Base-by-base conservation (phyloP, 2,113 vertebrate species). In the Lota lota region DNA sequence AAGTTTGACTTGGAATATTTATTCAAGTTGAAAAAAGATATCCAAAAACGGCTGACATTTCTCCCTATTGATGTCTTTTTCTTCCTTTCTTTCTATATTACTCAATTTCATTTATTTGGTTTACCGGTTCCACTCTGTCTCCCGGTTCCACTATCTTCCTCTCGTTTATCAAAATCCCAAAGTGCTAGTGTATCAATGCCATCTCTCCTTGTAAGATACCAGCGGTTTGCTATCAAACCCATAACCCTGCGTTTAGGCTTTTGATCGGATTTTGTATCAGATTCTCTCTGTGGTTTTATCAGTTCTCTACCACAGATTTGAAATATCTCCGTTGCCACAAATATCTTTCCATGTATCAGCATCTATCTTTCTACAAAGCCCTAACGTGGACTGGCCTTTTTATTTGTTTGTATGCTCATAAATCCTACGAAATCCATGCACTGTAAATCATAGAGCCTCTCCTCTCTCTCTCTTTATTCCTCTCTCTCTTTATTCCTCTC, bases 371-470 rank as follows among this genome's bases (percentile, higher is more conserved):
- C 28, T 59, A 21, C 5, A 63, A 63, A 19, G 4, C 66, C 54
- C 4, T 63, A 8, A 22, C 22, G 69, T 54, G 6, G 24, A 24
- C 57, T 63, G 66, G 66, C 63, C 33, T 77, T 57, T 47, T 56
- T 54, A 16, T 40, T 60, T 47, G 20, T 64, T 47, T 15, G 17
- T 61, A 18, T 12, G 36, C 40, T 68, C 36, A 66, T 71, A 73
- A 59, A 73, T 19, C n/a, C 33, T 28, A 61, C 57, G 16, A 63
- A 73, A 67, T 66, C 22, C 50, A 68, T 60, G 64, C 66, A 65
- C 18, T 19, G 50, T 28, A 72, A 67, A 72, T 68, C 47, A 15
- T 10, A 16, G 54, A 17, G 16, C 18, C 24, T 47, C 14, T 22
- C 19, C 50, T 57, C 18, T 19, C 17, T 19, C 11, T 14, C 33